Conservation (phyloP, 2,113 vertebrate genomes). For the Myiopsitta monachus region DNA sequence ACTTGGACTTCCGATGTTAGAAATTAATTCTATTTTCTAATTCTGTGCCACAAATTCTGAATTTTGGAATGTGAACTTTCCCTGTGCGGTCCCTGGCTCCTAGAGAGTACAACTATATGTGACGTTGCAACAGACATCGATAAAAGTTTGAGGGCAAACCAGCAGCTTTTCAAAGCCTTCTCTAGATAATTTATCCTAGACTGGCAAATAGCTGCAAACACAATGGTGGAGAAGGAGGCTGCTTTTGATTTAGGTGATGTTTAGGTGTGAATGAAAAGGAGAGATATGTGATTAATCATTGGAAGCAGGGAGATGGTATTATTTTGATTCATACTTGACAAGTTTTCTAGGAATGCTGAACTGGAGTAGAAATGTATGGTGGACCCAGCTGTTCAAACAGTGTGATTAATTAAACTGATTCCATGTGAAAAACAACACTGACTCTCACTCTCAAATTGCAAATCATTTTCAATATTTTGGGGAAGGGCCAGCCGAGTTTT, state of each 20-base stretch:
- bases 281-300: slow-evolving; percentile 73
- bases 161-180: slow-evolving; percentile 42
- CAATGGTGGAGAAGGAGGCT: slow-evolving; percentile 12
- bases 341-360: slow-evolving; percentile 80
- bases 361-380: slow-evolving; percentile 76
- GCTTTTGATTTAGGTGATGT: slow-evolving; percentile 76
- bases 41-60: slow-evolving; percentile 50
- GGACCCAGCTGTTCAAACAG: slow-evolving; percentile 97
- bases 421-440: slow-evolving; percentile 92
- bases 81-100: slow-evolving; percentile 45
- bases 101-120: slow-evolving; percentile 22
- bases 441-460: slow-evolving; percentile 77
- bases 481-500: slow-evolving; percentile 65
- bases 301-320: slow-evolving; percentile 75
- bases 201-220: slow-evolving; percentile 9
- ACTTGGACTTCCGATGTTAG: slow-evolving; percentile 50
- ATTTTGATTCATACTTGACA: slow-evolving; percentile 83
- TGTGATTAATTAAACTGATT: slow-evolving; percentile 98
- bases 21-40: slow-evolving; percentile 65
- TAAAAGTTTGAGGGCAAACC: slow-evolving; percentile 45
- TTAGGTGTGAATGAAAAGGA: slow-evolving; percentile 76
- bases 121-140: slow-evolving; percentile 18
- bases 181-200: slow-evolving; percentile 52
- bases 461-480: slow-evolving; percentile 74
- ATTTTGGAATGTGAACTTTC: slow-evolving; percentile 52